A percentile compares a stretch with the other conserved stretches of the same genome.
Conservation (phyloP, 1,140 invertebrate species). For the Orchestia grillus region DNA sequence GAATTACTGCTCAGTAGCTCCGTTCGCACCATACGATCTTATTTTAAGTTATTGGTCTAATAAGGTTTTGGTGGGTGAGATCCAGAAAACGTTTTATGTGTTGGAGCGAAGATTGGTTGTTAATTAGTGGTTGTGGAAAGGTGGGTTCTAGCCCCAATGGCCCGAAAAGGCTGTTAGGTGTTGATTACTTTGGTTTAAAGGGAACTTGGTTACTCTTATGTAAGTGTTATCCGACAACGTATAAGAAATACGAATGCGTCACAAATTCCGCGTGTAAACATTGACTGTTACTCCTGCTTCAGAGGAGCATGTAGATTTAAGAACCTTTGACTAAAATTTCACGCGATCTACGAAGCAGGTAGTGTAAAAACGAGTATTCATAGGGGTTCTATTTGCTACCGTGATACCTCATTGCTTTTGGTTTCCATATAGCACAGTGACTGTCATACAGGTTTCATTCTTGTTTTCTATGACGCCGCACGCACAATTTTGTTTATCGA, state of each 20-base stretch:
- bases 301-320: no score
- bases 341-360: no score
- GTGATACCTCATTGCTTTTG: no score
- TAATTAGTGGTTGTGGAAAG: background rate
- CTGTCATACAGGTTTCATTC: no score
- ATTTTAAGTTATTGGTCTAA: background rate
- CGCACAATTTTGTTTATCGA: no score
- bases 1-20: background rate
- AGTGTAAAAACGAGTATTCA: no score
- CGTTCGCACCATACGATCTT: background rate
- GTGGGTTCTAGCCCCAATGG: background rate
- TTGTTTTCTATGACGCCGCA: no score
- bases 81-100: background rate
- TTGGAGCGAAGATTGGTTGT: no score
- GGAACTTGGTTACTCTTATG: background rate
- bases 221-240: background rate
- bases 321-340: no score
- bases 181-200: background rate
- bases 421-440: no score
- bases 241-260: background rate
- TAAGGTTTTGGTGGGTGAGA: background rate
- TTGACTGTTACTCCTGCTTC: no score
- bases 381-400: no score
- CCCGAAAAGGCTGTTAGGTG: background rate
- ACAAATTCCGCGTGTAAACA: background rate